Evolutionary conservation across 2,113 vertebrate species (phyloP).

Genomic region (Recurvirostra avosetta): DNA sequence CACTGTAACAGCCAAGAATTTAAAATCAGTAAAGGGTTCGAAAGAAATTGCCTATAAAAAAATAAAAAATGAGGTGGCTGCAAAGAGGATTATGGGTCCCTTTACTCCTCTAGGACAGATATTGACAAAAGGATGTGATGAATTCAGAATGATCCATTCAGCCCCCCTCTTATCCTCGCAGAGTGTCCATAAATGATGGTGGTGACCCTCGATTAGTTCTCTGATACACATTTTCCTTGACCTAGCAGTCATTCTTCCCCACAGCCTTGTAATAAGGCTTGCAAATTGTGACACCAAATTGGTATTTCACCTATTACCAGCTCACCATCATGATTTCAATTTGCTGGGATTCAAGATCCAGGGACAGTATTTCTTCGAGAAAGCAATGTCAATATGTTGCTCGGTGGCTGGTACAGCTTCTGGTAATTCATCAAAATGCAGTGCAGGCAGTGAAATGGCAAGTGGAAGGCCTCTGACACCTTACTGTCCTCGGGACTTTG

Average conservation of each 20-base stretch:
- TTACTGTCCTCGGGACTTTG: not conserved
- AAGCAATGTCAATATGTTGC: not conserved
- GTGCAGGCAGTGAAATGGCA: not conserved
- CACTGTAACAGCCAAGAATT: not conserved
- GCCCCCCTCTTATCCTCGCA: not conserved
- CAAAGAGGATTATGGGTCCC: not conserved
- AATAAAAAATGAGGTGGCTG: not conserved
- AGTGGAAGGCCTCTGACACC: not conserved
- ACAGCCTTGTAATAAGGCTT: not conserved
- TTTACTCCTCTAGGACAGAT: slow-evolving; percentile 18
- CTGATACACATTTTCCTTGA: slow-evolving; percentile 6
- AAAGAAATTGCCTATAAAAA: slow-evolving; percentile 27
- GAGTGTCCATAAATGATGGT: slow-evolving; percentile 7
- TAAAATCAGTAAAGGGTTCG: not conserved
- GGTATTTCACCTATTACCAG: slow-evolving; percentile 20
- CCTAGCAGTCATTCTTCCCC: not conserved
- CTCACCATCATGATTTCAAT: not conserved
- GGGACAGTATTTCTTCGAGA: slow-evolving; percentile 14
- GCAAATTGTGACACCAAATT: slow-evolving; percentile 20
- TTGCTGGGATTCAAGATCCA: not conserved
- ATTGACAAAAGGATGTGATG: slow-evolving; percentile 2
- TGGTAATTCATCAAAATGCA: not conserved
- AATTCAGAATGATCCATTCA: slow-evolving; percentile 1
- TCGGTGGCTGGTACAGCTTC: not conserved
- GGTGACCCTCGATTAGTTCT: not conserved